Evolutionary conservation across 1,140 invertebrate species (phyloP).

Genomic region (Drosophila kikkawai): DNA sequence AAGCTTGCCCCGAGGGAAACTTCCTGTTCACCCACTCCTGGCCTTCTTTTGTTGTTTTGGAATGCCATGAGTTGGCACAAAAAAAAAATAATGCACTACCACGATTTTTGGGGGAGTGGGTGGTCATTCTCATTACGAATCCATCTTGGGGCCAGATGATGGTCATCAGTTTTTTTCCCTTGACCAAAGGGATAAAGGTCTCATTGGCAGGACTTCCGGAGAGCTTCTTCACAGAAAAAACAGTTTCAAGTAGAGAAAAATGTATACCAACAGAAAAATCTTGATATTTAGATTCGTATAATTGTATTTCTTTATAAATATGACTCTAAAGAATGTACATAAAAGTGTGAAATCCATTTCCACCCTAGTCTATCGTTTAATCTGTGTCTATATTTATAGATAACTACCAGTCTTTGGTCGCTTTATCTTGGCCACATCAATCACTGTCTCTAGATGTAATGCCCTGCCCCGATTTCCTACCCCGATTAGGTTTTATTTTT

Average conservation of each 20-base stretch:
- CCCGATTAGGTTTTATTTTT: conserved; percentile 21
- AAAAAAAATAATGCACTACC: conserved; percentile 37
- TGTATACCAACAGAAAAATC: not conserved
- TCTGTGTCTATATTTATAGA: not conserved
- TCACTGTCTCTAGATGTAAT: conserved; percentile 17
- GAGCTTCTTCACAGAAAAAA: not conserved
- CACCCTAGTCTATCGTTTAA: not conserved
- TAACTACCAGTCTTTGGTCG: not conserved
- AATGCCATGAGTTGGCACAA: conserved; percentile 50
- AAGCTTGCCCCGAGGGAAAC: conserved; percentile 14
- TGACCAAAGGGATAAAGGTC: conserved; percentile 26
- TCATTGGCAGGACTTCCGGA: conserved; percentile 19
- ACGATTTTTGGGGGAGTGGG: conserved; percentile 32
- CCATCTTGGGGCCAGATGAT: conserved; percentile 45
- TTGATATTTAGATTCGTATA: not conserved
- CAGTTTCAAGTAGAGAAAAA: not conserved
- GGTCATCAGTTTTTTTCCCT: conserved; percentile 46
- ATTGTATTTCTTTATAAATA: not conserved
- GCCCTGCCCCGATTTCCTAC: not conserved
- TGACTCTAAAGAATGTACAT: no score
- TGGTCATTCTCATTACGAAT: conserved; percentile 60
- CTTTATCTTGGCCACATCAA: conserved; percentile 15
- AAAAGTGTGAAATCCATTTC: no score
- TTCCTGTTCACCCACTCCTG: conserved; percentile 13
- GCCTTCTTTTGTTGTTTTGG: not conserved